phyloP scores from a whole-genome alignment of 2,888 invertebrate genomes.

The Himalopsyche anomala region DNA sequence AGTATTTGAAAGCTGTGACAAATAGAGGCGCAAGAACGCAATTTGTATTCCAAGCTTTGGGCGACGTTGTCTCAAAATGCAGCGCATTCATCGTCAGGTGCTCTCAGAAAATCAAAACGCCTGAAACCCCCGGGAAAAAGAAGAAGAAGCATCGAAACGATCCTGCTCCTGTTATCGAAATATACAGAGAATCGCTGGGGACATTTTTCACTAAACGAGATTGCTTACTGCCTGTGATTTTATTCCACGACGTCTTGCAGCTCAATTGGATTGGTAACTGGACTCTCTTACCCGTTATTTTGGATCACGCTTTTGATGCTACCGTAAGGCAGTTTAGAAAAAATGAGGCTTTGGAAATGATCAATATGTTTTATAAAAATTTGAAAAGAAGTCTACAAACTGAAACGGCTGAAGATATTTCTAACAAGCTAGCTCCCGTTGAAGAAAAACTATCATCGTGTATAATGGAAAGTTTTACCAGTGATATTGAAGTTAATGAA shows the following conservation, averaged over 20 bases:
- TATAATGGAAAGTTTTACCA: slow-evolving; percentile 71
- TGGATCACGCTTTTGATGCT: slow-evolving; percentile 79
- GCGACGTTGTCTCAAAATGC: slow-evolving; percentile 80
- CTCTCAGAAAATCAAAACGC: slow-evolving; percentile 74
- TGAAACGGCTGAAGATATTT: slow-evolving; percentile 70
- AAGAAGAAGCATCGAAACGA: slow-evolving; percentile 68
- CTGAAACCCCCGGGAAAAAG: slow-evolving; percentile 70
- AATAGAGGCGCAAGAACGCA: slow-evolving; percentile 81
- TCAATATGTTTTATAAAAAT: slow-evolving; percentile 81
- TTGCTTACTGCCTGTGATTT: slow-evolving; percentile 79
- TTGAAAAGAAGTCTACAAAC: slow-evolving; percentile 73
- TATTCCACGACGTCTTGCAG: slow-evolving; percentile 82
- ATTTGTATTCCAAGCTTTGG: slow-evolving; percentile 81
- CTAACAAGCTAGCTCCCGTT: slow-evolving; percentile 71
- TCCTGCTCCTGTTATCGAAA: slow-evolving; percentile 72
- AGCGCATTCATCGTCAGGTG: slow-evolving; percentile 81
- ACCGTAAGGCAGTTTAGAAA: slow-evolving; percentile 81
- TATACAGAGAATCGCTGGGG: slow-evolving; percentile 76
- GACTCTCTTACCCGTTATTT: slow-evolving; percentile 77
- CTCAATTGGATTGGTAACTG: slow-evolving; percentile 82
- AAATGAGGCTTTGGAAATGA: slow-evolving; percentile 81
- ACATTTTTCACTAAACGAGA: slow-evolving; percentile 81
- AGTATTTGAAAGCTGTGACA: slow-evolving; percentile 77
- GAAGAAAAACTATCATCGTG: slow-evolving; percentile 75
- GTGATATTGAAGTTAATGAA: slow-evolving; percentile 74